A percentile compares a stretch with the other conserved stretches of the same genome.
Conservation (phyloP, 2,113 vertebrate species). For the Psittacus erithacus region DNA sequence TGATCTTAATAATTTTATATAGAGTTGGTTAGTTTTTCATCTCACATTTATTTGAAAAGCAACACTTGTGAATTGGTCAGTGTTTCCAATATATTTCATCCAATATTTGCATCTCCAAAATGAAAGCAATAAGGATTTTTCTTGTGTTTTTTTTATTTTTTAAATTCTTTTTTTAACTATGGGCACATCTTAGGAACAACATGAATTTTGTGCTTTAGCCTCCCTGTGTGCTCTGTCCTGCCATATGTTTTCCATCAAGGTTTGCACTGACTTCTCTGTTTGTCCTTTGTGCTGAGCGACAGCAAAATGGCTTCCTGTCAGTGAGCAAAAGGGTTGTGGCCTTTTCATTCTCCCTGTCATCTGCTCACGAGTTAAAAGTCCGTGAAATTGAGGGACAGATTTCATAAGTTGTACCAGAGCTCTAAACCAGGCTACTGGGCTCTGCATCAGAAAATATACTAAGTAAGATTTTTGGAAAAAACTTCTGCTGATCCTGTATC, state of each 20-base stretch:
- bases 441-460: not conserved
- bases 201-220: not conserved
- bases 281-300: not conserved
- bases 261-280: not conserved
- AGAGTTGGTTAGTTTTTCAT: constrained; percentile 14
- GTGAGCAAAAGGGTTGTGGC: not conserved
- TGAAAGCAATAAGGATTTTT: not conserved
- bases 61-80: not conserved
- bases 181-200: not conserved
- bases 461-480: not conserved
- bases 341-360: not conserved
- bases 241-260: not conserved
- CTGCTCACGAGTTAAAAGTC: not conserved
- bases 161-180: not conserved
- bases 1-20: constrained; percentile 23
- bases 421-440: not conserved
- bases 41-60: not conserved
- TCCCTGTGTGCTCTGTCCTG: not conserved
- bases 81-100: constrained; percentile 2
- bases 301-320: not conserved
- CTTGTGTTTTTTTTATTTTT: not conserved
- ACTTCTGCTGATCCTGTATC: not conserved
- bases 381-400: not conserved
- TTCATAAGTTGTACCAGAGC: not conserved
- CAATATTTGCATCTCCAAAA: not conserved